These are phyloP conservation scores for Spodoptera picta DNA, from an alignment of 2,888 invertebrate species.

Conservation along the genomic window DNA sequence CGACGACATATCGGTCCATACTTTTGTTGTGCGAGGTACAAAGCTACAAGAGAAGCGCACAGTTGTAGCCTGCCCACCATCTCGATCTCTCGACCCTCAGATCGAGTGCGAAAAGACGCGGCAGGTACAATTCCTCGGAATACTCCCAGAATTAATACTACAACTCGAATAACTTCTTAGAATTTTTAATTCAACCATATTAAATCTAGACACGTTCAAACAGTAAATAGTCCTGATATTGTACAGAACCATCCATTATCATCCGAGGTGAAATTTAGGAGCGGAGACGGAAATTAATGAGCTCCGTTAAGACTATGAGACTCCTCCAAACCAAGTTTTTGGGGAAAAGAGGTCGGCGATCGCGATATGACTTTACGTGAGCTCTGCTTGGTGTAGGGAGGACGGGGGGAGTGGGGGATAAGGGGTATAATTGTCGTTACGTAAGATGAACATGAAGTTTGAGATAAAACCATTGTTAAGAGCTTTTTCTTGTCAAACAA, in stretches of 20 bases:
- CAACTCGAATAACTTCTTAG: too few relatives aligned
- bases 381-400: constrained; percentile 17
- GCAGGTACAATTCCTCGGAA: too few relatives aligned
- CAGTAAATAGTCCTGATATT: constrained; percentile 1
- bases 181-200: too few relatives aligned
- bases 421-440: constrained; percentile 1
- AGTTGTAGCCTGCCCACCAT: too few relatives aligned
- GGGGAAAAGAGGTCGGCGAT: constrained; percentile 25
- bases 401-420: not conserved
- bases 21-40: too few relatives aligned
- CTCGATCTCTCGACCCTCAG: too few relatives aligned
- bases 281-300: constrained; percentile 31
- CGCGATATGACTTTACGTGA: constrained; percentile 51
- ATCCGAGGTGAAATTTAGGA: not conserved
- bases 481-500: constrained; percentile 8
- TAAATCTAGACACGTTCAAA: too few relatives aligned
- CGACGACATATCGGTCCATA: too few relatives aligned
- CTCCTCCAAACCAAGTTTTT: constrained; percentile 36
- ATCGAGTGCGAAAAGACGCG: too few relatives aligned
- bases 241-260: constrained; percentile 25
- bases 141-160: too few relatives aligned
- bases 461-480: constrained; percentile 12
- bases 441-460: constrained; percentile 13
- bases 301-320: constrained; percentile 5
- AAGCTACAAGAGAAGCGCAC: too few relatives aligned